Base-by-base conservation (phyloP, 2,888 invertebrate species). In the Pammene aurita region DNA sequence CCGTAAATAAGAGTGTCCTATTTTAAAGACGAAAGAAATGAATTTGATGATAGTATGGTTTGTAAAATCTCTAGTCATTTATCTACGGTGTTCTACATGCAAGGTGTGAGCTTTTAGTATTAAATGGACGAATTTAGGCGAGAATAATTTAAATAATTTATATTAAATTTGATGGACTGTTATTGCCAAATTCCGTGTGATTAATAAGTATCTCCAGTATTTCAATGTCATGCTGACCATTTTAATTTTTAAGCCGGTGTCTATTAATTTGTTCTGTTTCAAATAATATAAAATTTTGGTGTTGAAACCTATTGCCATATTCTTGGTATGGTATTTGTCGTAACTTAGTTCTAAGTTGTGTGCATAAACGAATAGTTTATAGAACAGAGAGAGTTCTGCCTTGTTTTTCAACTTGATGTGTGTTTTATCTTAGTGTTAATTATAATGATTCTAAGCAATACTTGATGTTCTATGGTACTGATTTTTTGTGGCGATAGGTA, bases 71-170 rank as follows among this genome's bases (percentile, higher is more conserved):
- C 83, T 86, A 86, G 84, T 85, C 83, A 78, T 77, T 81, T 80
- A 76, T 81, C 79, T 74, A 78, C 75, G 76, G 79, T 85, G 80
- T 86, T 84, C 78, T 80, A 78, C 81, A 85, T 80, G 78, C 81
- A 84, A 84, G 78, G 83, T 83, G 86, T 87, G 89, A 90, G 90
- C 90, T 92, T 90, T 78, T 90, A 90, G 89, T 81, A 78, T 78
- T 87, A 88, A 78, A 77, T 82, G 74, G 79, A 84, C 81, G 86
- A 87, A 86, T 84, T 84, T 82, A 84, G 80, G 71, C 69, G 65
- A 68, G 72, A 74, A 70, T 65, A 57, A 62, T 72, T 67, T 76
- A 74, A 57, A 50, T 56, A 61, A 35, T 61, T 64, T 64, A 65
- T 71, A 66, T 72, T 70, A 75, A 76, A 26, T 74, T 74, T 41